Evolutionary conservation across 2,113 vertebrate species (phyloP).

Genomic region (Raja brachyura): DNA sequence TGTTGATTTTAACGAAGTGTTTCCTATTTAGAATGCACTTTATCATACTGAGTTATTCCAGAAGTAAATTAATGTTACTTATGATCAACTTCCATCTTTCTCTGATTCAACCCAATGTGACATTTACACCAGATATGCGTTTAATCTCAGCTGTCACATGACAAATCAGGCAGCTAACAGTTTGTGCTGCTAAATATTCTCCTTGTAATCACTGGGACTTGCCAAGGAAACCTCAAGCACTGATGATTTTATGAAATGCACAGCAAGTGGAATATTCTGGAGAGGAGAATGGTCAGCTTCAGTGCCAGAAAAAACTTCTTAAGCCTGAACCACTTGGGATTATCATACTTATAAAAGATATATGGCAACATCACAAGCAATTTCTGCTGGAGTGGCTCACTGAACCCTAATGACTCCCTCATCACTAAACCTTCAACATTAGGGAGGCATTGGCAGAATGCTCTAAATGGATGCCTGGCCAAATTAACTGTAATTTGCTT

Average conservation of each 20-base stretch:
- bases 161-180: not conserved
- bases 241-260: conserved; percentile 14
- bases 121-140: not conserved
- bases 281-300: not conserved
- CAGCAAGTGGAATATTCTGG: not conserved
- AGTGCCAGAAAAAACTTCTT: not conserved
- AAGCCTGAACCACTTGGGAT: not conserved
- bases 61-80: not conserved
- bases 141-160: not conserved
- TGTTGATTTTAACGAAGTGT: not conserved
- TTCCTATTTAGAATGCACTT: not conserved
- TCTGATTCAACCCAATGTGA: not conserved
- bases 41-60: not conserved
- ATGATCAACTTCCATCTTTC: not conserved
- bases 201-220: not conserved
- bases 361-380: not conserved
- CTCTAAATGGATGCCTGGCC: not conserved
- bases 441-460: not conserved
- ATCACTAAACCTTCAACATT: not conserved
- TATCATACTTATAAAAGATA: not conserved
- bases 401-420: not conserved
- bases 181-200: not conserved
- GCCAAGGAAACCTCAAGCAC: not conserved
- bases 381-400: not conserved
- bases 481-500: not conserved